phyloP scores from a whole-genome alignment of 2,113 vertebrate genomes.

The Nesogale talazaci region DNA sequence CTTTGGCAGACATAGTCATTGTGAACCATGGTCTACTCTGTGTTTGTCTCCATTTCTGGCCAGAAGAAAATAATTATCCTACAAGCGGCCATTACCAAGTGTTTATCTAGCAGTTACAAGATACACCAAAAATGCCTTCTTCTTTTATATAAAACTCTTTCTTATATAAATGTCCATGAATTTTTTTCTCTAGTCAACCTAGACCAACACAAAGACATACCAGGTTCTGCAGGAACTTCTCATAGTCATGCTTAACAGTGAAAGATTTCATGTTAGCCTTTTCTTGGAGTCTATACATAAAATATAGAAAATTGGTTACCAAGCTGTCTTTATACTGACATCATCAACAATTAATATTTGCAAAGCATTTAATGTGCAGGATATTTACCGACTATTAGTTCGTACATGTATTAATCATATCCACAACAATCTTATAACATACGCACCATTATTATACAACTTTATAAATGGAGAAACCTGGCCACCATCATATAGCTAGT shows the following conservation, averaged over 20 bases:
- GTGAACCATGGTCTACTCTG: not conserved
- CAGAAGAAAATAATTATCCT: slow-evolving; percentile 10
- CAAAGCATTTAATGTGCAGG: not conserved
- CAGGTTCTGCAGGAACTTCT: slow-evolving; percentile 55
- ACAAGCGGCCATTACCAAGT: not conserved
- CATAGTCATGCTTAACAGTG: slow-evolving; percentile 50
- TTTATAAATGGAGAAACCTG: not conserved
- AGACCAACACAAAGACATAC: slow-evolving; percentile 17
- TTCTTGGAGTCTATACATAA: slow-evolving; percentile 44
- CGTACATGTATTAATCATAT: not conserved
- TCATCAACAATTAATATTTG: not conserved
- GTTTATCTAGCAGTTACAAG: slow-evolving; percentile 28
- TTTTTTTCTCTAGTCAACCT: too few species aligned
- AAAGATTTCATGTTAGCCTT: slow-evolving; percentile 65
- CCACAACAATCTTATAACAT: not conserved
- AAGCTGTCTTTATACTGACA: not conserved
- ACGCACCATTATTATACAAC: not conserved
- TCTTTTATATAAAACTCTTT: too few species aligned
- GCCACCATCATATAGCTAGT: not conserved
- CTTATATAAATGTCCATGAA: too few species aligned
- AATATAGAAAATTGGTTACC: slow-evolving; percentile 58
- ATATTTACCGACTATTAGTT: not conserved
- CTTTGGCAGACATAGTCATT: not conserved
- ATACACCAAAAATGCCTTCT: not conserved
- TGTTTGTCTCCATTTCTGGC: not conserved